Evolutionary conservation across 2,797 vertebrate species (phyloP), one percentile per base, ranked within the genome.

Genomic region (Arnoldichthys spilopterus): DNA sequence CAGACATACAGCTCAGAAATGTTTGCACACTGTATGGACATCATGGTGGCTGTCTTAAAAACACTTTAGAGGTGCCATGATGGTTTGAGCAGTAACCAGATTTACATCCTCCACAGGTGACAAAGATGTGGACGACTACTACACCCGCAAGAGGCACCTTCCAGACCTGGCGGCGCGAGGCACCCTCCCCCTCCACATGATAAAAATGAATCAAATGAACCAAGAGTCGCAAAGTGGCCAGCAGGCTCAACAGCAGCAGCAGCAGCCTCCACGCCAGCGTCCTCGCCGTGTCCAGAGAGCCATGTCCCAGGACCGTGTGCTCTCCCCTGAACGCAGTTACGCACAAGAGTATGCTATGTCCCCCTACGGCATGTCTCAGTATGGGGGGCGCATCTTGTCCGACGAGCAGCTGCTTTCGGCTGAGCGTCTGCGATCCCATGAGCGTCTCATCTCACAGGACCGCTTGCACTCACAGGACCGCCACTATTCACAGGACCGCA

Each of bases 221-320:
- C 83, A 80, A 54, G 80, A 78, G 45, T 70, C 66, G 16, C 82
- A 82, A 68, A 78, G 63, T 26, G 53, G 28, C 83, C 82, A 58
- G 40, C 90, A 93, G 90, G 90, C 89, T 78, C 85, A 90, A 61
- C 91, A 91, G 12, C 84, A 81, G 59, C 86, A 84, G 54, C 85
- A 82, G 62, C 86, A 87, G 86, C 78, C 92, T 75, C 93, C 94
- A 2, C 91, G 97, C 62, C 97, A 99, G 84, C 87, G 97, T 51
- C 97, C 97, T 0, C 95, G 95, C 3, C 93, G 97, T 0, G 96
- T 98, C 72, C 95, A 98, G 75, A 91, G 98, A 87, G 98, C 98
- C 90, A 99, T 99, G 97, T 99, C 98, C 72, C 98, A 99, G 90
- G 98, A 99, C 90, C 94, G 97, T 0, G 98, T 98, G 72, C 91